Evolutionary conservation across 2,888 invertebrate species (phyloP), one percentile per base, ranked within the genome.

Genomic region (Drosophila kokeensis): DNA sequence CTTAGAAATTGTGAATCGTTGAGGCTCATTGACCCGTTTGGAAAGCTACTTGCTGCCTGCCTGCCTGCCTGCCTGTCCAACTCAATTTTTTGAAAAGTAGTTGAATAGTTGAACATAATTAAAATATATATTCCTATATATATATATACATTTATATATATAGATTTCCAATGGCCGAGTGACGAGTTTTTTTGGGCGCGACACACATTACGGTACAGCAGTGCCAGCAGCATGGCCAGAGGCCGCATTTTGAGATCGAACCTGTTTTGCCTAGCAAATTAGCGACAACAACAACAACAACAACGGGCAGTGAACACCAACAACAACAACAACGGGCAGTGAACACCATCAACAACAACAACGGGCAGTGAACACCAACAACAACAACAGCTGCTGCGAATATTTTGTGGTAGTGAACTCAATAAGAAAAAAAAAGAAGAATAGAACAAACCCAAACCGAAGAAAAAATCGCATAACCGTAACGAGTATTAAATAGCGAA

Each of bases 191-290:
- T 79, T 81, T 81, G 81, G 83, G 81, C 72, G 81, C 81, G 83
- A 74, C 81, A 77, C 73, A 76, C 64, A 52, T 65, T 79, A 36
- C 38, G 61, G 57, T 32, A 49, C 24, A 75, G 63, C 50, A 53
- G 18, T 15, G 59, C 40, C 34, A 32, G 13, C 48, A 48, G 18
- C 45, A 54, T 60, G 54, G 74, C 55, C 75, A 69, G 64, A 48
- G 52, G 57, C 53, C 49, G 32, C 53, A 45, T 45, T 45, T 45
- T 49, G 54, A 83, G 89, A 89, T 85, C 86, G 89, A 85, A 85
- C 85, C 85, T 85, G 85, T 85, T 85, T 85, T 89, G 85, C 87
- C 70, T 85, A 88, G 73, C 90, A 88, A 85, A 89, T 85, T 76
- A 78, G 61, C 69, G 52, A 54, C 78, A 78, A 55, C 64, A 77